A percentile compares a stretch with the other conserved stretches of the same genome.
phyloP scores from a whole-genome alignment of 2,797 vertebrate genomes.

The Gastrophryne carolinensis region DNA sequence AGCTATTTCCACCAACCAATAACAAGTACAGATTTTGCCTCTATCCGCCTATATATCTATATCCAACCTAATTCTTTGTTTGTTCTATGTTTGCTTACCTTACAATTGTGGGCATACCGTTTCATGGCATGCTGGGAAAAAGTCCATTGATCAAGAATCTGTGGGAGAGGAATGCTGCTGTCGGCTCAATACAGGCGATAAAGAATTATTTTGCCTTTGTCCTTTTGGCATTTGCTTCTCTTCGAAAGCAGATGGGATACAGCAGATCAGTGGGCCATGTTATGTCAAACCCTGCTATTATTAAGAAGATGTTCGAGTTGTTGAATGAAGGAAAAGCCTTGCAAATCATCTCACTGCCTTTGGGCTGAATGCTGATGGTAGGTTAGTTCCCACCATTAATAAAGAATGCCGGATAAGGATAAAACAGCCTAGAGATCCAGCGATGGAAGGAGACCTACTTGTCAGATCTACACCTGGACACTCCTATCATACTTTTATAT shows the following conservation, averaged over 20 bases:
- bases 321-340: constrained; percentile 30
- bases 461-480: constrained; percentile 30
- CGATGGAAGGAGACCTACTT: constrained; percentile 20
- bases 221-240: constrained; percentile 31
- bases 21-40: no score
- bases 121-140: neutral
- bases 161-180: constrained; percentile 44
- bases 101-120: neutral
- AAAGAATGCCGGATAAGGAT: constrained; percentile 18
- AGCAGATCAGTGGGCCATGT: constrained; percentile 46
- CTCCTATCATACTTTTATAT: no score
- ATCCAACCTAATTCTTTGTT: no score
- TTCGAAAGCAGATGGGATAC: constrained; percentile 42
- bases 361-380: constrained; percentile 7
- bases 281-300: constrained; percentile 45
- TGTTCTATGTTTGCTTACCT: no score
- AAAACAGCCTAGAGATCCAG: constrained; percentile 12
- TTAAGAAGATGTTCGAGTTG: constrained; percentile 21
- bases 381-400: constrained; percentile 46
- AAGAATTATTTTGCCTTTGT: constrained; percentile 45
- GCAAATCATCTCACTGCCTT: constrained; percentile 17
- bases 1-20: no score
- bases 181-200: constrained; percentile 24
- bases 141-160: constrained; percentile 12
- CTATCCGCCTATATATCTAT: no score